Percentiles rank a stretch among this genome's conserved stretches.
Conservation (phyloP, 1,140 invertebrate genomes). For the Heliconius hewitsoni region DNA sequence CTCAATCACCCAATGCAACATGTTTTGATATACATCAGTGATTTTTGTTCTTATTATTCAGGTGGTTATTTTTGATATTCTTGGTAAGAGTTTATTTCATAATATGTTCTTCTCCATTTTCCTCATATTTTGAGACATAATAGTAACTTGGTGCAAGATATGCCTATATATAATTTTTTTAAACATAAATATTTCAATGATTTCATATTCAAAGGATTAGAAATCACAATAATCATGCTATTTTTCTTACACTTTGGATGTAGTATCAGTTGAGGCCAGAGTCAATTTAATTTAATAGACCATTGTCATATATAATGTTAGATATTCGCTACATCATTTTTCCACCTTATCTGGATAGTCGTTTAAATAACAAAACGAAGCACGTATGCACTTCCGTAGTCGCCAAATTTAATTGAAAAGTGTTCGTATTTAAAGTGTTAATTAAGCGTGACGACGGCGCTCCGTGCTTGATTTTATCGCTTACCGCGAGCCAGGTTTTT, state of each 20-base stretch:
- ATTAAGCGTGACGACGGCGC: conserved; percentile 65
- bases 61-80: neutral
- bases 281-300: too few species aligned
- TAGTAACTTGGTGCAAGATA: too few species aligned
- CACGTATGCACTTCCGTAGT: conserved; percentile 47
- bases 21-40: neutral
- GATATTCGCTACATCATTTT: neutral
- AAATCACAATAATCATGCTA: too few species aligned
- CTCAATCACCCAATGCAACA: neutral
- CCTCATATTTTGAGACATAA: too few species aligned
- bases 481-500: conserved; percentile 62
- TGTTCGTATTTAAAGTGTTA: conserved; percentile 73
- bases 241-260: too few species aligned
- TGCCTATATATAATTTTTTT: too few species aligned
- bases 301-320: neutral
- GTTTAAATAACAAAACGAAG: conserved; percentile 30
- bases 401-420: conserved; percentile 73
- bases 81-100: too few species aligned
- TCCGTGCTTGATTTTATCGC: conserved; percentile 64
- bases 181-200: too few species aligned
- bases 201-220: too few species aligned
- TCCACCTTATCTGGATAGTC: neutral
- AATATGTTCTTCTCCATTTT: too few species aligned
- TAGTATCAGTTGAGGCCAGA: too few species aligned
- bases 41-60: neutral